A percentile compares a stretch with the other conserved stretches of the same genome.
Conservation (phyloP, 2,797 vertebrate species). For the Melanotaenia pygmaea region DNA sequence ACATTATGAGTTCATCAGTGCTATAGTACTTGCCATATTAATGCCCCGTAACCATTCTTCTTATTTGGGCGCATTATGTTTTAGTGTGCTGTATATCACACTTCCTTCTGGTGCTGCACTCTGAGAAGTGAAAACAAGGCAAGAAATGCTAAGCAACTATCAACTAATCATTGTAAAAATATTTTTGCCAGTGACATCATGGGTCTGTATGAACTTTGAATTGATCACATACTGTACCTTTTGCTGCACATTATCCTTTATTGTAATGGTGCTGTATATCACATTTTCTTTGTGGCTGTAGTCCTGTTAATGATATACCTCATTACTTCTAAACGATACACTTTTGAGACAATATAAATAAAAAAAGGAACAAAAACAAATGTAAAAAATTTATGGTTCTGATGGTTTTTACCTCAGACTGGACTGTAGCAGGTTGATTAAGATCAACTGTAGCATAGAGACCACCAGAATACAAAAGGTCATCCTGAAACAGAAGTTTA, state of each 20-base stretch:
- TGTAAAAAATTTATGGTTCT: neutral
- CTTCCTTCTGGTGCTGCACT: slow-evolving; percentile 12
- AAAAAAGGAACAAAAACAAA: neutral
- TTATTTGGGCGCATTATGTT: neutral
- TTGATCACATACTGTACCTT: neutral
- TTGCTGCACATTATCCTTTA: neutral
- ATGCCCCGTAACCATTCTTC: too few relatives aligned
- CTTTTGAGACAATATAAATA: neutral
- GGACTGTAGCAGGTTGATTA: neutral
- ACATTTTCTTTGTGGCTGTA: neutral
- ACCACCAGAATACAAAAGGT: neutral
- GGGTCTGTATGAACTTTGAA: neutral
- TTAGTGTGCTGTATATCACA: slow-evolving; percentile 30
- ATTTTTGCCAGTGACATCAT: neutral
- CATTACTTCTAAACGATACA: neutral
- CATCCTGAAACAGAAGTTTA: neutral
- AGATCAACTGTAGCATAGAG: slow-evolving; percentile 15
- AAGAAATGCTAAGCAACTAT: neutral
- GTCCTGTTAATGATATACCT: slow-evolving; percentile 2
- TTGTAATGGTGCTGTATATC: slow-evolving; percentile 16
- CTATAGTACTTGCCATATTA: too few relatives aligned
- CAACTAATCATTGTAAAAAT: neutral
- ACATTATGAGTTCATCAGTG: too few relatives aligned
- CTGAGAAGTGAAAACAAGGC: slow-evolving; percentile 20
- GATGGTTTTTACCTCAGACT: slow-evolving; percentile 8